Conservation (phyloP, 2,888 invertebrate genomes). For the Mythimna ferrago region DNA sequence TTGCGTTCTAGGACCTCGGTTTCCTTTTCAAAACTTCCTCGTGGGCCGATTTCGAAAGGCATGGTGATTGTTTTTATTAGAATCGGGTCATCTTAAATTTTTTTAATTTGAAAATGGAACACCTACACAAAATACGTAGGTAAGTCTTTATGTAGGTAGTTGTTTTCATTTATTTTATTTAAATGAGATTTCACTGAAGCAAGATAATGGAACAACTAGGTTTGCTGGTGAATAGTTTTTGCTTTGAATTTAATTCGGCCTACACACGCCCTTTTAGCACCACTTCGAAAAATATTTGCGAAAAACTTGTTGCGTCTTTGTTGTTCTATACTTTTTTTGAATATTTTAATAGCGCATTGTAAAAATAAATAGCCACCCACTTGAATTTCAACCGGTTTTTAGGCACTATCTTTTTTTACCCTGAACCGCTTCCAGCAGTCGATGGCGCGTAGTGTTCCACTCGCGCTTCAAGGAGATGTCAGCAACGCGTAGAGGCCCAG, state of each 20-base stretch:
- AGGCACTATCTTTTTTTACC: not conserved
- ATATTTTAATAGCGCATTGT: not conserved
- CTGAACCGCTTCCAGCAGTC: no score
- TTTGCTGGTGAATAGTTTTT: not conserved
- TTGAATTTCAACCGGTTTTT: not conserved
- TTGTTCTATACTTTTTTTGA: not conserved
- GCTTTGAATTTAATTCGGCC: conserved; percentile 4
- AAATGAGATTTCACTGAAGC: not conserved
- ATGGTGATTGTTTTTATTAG: no score
- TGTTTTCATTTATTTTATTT: conserved; percentile 1
- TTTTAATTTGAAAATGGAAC: no score
- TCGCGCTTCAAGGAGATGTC: no score
- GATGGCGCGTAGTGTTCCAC: no score
- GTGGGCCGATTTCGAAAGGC: no score
- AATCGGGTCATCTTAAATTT: no score
- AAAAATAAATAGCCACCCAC: conserved; percentile 4
- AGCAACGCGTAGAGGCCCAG: no score
- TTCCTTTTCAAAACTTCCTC: no score
- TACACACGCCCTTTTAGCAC: conserved; percentile 12
- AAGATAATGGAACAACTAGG: not conserved
- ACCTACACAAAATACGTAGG: no score
- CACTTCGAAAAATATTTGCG: not conserved
- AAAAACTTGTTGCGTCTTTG: conserved; percentile 1
- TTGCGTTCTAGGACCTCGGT: no score
- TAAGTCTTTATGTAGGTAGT: no score